Conservation (phyloP, 2,888 invertebrate species). For the Rhagophthalmus giganteus region DNA sequence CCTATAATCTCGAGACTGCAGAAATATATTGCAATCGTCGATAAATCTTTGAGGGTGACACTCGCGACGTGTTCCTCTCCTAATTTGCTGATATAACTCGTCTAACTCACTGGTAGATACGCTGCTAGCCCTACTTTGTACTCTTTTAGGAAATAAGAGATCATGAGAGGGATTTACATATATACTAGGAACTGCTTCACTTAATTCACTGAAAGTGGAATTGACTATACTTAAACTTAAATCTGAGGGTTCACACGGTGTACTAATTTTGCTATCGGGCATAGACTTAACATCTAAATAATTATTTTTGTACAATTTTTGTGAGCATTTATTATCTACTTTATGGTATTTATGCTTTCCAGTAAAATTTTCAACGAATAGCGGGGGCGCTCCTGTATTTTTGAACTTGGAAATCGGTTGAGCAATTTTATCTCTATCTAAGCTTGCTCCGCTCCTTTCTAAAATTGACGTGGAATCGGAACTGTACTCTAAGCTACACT, state of each 20-base stretch:
- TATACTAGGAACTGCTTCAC: conserved; percentile 44
- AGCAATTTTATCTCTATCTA: conserved; percentile 8
- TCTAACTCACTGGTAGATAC: conserved; percentile 64
- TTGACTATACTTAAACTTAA: conserved; percentile 46
- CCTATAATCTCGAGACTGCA: conserved; percentile 31
- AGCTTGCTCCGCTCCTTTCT: conserved; percentile 7
- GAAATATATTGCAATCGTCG: conserved; percentile 13
- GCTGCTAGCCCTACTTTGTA: conserved; percentile 63
- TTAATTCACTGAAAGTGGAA: conserved; percentile 31
- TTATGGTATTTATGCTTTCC: conserved; percentile 9
- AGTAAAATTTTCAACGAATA: conserved; percentile 5
- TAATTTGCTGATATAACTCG: conserved; percentile 71
- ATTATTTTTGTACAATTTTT: conserved; percentile 14
- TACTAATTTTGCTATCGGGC: conserved; percentile 3
- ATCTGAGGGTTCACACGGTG: conserved; percentile 31
- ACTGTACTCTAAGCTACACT: conserved; percentile 71
- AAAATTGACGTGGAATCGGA: conserved; percentile 57
- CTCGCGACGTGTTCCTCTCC: conserved; percentile 54
- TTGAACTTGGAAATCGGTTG: not conserved
- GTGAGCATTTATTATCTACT: conserved; percentile 8
- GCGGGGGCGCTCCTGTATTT: too few relatives aligned
- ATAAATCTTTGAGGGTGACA: conserved; percentile 10
- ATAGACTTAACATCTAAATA: conserved; percentile 1
- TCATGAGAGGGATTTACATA: conserved; percentile 59
- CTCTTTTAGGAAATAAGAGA: conserved; percentile 52